Evolutionary conservation across 2,113 vertebrate genomes (phyloP).

Genomic region (Mesitornis unicolor): DNA sequence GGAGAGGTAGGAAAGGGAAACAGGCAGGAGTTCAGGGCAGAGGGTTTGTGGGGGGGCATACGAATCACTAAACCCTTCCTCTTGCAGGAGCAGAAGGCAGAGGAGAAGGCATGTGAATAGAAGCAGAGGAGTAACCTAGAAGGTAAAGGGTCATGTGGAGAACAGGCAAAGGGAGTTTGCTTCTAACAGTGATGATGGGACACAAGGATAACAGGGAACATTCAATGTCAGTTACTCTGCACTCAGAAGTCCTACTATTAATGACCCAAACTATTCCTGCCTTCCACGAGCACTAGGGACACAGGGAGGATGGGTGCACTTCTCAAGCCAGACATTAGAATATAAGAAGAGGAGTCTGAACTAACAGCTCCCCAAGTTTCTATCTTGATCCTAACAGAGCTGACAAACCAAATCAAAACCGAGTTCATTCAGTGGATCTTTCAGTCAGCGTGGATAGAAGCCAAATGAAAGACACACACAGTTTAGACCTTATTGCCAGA

Average conservation of each 20-base stretch:
- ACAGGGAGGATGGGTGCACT: not conserved
- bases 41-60: not conserved
- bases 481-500: not conserved
- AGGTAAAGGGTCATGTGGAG: not conserved
- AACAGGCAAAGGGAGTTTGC: not conserved
- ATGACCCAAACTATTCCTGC: not conserved
- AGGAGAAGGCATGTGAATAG: not conserved
- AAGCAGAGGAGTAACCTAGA: not conserved
- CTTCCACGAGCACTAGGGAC: not conserved
- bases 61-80: not conserved
- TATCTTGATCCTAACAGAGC: not conserved
- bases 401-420: not conserved
- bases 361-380: conserved; percentile 5
- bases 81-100: not conserved
- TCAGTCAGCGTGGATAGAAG: not conserved
- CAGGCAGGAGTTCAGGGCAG: not conserved
- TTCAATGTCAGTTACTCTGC: not conserved
- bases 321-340: not conserved
- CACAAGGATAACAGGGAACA: not conserved
- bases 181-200: not conserved
- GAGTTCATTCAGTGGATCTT: not conserved
- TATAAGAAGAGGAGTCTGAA: conserved; percentile 57
- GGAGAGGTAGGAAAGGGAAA: not conserved
- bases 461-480: not conserved
- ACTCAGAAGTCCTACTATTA: conserved; percentile 1